phyloP scores from a whole-genome alignment of 37 sponge, comb jelly and placozoan genomes.

The Eunapius fragilis region DNA sequence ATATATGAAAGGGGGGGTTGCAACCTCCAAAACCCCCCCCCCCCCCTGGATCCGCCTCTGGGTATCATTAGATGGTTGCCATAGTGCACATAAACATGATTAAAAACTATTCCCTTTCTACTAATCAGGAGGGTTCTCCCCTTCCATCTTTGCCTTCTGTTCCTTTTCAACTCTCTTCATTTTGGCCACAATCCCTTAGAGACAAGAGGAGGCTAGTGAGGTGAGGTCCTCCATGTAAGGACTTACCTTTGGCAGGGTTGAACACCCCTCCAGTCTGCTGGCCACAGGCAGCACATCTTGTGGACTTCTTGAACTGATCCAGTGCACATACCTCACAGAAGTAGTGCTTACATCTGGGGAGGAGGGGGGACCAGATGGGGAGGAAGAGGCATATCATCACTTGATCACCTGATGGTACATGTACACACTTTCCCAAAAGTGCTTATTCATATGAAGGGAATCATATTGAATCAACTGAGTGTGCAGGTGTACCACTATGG shows the following conservation, averaged over 20 bases:
- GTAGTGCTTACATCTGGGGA: slow-evolving; percentile 90
- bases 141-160: slow-evolving; percentile 16
- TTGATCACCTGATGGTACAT: too few relatives aligned
- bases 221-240: background rate
- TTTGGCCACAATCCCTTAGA: slow-evolving; percentile 66
- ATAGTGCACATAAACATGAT: too few relatives aligned
- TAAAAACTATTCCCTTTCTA: background rate
- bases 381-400: too few relatives aligned
- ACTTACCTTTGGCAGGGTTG: slow-evolving; percentile 93
- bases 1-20: too few relatives aligned
- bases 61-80: too few relatives aligned
- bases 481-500: too few relatives aligned
- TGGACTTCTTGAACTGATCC: slow-evolving; percentile 85
- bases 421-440: too few relatives aligned
- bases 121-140: slow-evolving; percentile 16
- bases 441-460: too few relatives aligned
- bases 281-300: slow-evolving; percentile 89
- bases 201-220: background rate
- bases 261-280: slow-evolving; percentile 92
- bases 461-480: too few relatives aligned
- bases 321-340: slow-evolving; percentile 98
- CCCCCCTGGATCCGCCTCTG: too few relatives aligned
- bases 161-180: slow-evolving; percentile 72
- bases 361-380: background rate
- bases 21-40: too few relatives aligned